Percentiles rank a stretch among this genome's conserved stretches.
These are phyloP conservation scores for Brienomyrus longianalis DNA, from an alignment of 2,113 vertebrate genomes.

Conservation along the genomic window DNA sequence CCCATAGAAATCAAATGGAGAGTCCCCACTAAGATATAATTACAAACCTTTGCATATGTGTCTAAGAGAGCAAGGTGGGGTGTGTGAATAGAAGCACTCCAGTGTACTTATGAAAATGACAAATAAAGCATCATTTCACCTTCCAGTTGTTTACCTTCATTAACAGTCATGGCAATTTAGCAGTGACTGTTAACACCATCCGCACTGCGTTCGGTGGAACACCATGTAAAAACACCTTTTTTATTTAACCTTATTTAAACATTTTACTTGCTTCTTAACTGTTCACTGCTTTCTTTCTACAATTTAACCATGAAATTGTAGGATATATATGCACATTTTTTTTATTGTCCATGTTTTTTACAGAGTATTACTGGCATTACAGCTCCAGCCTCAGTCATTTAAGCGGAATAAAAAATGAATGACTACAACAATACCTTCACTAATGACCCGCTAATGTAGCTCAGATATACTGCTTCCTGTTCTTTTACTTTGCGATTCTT, in stretches of 20 bases:
- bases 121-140: not conserved
- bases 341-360: not conserved
- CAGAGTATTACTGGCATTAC: not conserved
- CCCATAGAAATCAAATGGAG: no score
- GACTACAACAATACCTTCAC: not conserved
- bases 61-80: not conserved
- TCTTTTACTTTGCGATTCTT: not conserved
- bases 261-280: not conserved
- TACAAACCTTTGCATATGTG: not conserved
- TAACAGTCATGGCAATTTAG: not conserved
- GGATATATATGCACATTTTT: not conserved
- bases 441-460: not conserved
- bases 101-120: not conserved
- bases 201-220: not conserved
- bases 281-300: not conserved
- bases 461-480: not conserved
- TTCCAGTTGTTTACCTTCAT: not conserved
- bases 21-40: no score
- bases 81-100: not conserved
- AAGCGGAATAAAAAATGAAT: not conserved
- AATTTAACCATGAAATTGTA: not conserved
- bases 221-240: not conserved
- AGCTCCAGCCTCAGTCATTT: not conserved
- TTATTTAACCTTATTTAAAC: not conserved
- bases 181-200: not conserved